Evolutionary conservation across 2,113 vertebrate genomes (phyloP).

Genomic region (Leptocoma aspasia): DNA sequence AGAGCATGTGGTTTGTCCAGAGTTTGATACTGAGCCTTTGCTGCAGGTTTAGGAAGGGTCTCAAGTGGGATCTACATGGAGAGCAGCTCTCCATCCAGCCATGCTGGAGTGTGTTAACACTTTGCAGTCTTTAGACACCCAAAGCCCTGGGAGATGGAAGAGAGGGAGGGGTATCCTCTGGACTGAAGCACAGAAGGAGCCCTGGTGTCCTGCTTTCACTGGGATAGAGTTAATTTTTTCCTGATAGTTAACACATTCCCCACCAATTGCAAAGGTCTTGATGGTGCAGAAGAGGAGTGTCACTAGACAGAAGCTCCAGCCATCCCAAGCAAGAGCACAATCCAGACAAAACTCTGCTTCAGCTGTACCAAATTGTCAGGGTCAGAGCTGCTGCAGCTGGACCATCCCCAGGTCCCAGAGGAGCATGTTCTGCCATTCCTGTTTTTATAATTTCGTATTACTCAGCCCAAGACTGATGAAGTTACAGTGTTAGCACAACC

Average conservation of each 20-base stretch:
- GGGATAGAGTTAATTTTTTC: not conserved
- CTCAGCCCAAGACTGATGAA: not conserved
- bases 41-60: not conserved
- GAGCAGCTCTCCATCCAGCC: not conserved
- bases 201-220: not conserved
- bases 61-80: not conserved
- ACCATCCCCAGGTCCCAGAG: not conserved
- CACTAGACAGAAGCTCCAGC: not conserved
- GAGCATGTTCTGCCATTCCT: not conserved
- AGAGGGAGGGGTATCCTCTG: not conserved
- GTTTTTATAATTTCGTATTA: not conserved
- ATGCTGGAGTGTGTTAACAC: not conserved
- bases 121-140: not conserved
- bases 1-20: not conserved
- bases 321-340: not conserved
- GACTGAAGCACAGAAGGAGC: not conserved
- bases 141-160: not conserved
- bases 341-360: not conserved
- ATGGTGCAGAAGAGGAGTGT: not conserved
- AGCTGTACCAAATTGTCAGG: not conserved
- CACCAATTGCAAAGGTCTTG: not conserved
- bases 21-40: not conserved
- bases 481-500: not conserved
- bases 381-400: not conserved
- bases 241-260: not conserved